Conservation (phyloP, 2,113 vertebrate species). For the Ophiodon elongatus region DNA sequence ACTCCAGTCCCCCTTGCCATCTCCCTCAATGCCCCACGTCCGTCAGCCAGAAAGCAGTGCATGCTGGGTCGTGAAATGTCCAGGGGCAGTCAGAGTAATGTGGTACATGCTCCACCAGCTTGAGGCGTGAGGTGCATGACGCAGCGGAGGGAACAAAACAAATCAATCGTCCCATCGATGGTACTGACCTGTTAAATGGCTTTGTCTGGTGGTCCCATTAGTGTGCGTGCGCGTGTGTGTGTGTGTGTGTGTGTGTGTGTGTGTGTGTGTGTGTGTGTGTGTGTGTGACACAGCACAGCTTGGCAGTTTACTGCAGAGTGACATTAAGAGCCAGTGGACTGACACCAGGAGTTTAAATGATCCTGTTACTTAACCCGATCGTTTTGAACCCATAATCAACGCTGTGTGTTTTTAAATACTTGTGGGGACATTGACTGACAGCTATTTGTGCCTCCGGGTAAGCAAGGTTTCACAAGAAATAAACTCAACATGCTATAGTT, state of each 20-base stretch:
- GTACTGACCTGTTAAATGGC: slow-evolving; percentile 55
- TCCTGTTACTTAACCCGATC: not conserved
- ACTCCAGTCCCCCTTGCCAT: not conserved
- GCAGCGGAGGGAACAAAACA: slow-evolving; percentile 49
- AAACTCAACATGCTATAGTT: no score
- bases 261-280: not conserved
- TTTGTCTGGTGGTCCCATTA: slow-evolving; percentile 33
- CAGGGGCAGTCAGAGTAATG: slow-evolving; percentile 38
- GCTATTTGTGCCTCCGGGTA: not conserved
- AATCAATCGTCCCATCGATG: slow-evolving; percentile 62
- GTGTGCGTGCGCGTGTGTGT: not conserved
- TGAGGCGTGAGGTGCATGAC: slow-evolving; percentile 36
- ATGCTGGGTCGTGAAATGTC: slow-evolving; percentile 52
- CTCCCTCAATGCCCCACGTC: not conserved
- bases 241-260: not conserved
- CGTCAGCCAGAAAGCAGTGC: slow-evolving; percentile 29
- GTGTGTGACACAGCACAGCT: not conserved
- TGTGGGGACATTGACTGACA: not conserved
- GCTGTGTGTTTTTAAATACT: not conserved
- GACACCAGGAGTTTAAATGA: not conserved
- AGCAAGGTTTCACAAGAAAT: not conserved
- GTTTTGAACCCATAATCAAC: not conserved
- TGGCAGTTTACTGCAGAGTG: not conserved
- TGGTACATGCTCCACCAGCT: slow-evolving; percentile 25
- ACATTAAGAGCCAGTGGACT: slow-evolving; percentile 18